Percentiles rank a stretch among this genome's conserved stretches.
Conservation (phyloP, 1,140 invertebrate species). For the Drosophila dunni region DNA sequence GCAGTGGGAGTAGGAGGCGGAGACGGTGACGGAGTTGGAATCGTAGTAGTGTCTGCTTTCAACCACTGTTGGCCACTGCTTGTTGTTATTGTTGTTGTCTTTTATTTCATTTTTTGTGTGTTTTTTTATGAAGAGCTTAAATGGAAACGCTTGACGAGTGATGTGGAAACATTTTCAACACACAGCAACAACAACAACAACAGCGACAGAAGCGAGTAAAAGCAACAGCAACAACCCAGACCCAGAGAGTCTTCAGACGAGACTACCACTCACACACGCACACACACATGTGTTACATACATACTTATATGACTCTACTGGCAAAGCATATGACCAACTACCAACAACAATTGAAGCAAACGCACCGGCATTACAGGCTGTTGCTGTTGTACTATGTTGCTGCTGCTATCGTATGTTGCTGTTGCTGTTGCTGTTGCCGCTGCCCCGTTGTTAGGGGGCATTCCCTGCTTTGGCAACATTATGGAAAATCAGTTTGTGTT, state of each 20-base stretch:
- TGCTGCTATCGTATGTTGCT: slow-evolving; percentile 41
- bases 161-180: slow-evolving; percentile 85
- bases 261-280: slow-evolving; percentile 31
- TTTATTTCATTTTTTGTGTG: slow-evolving; percentile 54
- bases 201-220: slow-evolving; percentile 51
- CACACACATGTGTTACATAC: slow-evolving; percentile 29
- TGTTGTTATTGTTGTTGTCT: slow-evolving; percentile 40
- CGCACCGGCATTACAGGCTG: slow-evolving; percentile 77
- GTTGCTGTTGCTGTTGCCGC: slow-evolving; percentile 41
- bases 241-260: slow-evolving; percentile 67
- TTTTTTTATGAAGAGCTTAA: slow-evolving; percentile 65
- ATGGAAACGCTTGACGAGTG: slow-evolving; percentile 84
- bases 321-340: neutral
- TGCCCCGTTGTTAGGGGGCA: slow-evolving; percentile 70
- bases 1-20: no score
- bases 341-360: slow-evolving; percentile 40
- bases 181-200: slow-evolving; percentile 12
- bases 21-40: slow-evolving; percentile 1
- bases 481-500: slow-evolving; percentile 82
- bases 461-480: slow-evolving; percentile 74
- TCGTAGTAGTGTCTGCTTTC: slow-evolving; percentile 65
- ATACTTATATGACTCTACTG: slow-evolving; percentile 39
- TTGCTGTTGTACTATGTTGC: slow-evolving; percentile 61
- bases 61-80: slow-evolving; percentile 35
- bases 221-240: slow-evolving; percentile 54